Conservation (phyloP, 2,113 vertebrate genomes). For the Ascaphus truei region DNA sequence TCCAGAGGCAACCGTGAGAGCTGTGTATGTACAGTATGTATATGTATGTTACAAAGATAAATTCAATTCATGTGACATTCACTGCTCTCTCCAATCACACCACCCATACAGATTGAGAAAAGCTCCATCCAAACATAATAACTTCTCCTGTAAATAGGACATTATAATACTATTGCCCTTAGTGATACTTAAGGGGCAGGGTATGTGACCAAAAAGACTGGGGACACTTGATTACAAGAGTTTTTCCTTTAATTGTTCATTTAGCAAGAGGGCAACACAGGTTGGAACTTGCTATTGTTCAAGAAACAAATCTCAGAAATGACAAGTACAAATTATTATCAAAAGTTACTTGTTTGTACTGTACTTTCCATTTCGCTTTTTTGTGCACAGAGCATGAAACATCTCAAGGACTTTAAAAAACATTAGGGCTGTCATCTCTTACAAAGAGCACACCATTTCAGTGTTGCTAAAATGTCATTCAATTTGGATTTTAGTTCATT, state of each 20-base stretch:
- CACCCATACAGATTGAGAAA: no score
- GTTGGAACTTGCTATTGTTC: constrained; percentile 14
- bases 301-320: neutral
- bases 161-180: constrained; percentile 4
- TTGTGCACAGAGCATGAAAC: constrained; percentile 17
- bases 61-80: no score
- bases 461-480: constrained; percentile 5
- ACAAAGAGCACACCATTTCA: neutral
- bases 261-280: constrained; percentile 1
- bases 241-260: constrained; percentile 33
- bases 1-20: no score
- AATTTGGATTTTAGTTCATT: neutral
- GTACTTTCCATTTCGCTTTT: constrained; percentile 21
- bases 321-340: constrained; percentile 23
- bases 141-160: constrained; percentile 14
- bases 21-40: no score
- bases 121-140: constrained; percentile 15
- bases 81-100: no score
- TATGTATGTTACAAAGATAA: no score
- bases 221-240: constrained; percentile 29
- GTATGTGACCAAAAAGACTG: constrained; percentile 27
- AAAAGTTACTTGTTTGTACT: constrained; percentile 24
- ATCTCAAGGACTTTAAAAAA: constrained; percentile 29
- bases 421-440: constrained; percentile 15
- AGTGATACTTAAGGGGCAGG: constrained; percentile 12